Evolutionary conservation across 1,140 invertebrate genomes (phyloP).

Genomic region (Ceratitis capitata): DNA sequence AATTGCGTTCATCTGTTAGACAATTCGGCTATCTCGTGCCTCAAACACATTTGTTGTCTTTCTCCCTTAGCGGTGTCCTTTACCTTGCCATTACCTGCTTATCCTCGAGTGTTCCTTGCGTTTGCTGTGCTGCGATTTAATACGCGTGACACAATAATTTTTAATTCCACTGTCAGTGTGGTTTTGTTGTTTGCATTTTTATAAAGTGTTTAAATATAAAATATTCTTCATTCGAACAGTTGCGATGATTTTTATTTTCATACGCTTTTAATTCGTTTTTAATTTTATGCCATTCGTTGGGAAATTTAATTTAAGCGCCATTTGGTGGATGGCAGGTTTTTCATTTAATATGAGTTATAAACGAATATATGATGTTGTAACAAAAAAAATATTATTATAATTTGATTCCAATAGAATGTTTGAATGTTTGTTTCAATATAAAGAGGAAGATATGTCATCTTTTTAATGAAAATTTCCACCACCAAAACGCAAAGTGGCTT

Average conservation of each 20-base stretch:
- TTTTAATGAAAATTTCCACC: too few species aligned
- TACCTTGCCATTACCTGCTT: background rate
- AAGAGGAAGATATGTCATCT: too few species aligned
- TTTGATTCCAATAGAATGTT: too few species aligned
- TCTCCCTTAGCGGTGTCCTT: background rate
- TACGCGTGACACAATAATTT: slow-evolving; percentile 43
- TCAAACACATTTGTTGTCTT: background rate
- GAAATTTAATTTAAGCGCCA: background rate
- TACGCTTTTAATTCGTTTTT: slow-evolving; percentile 37
- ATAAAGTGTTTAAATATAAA: background rate
- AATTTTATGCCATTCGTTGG: background rate
- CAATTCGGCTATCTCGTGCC: background rate
- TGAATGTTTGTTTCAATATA: too few species aligned
- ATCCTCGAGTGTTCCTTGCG: background rate
- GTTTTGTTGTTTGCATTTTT: background rate
- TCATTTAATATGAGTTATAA: too few species aligned
- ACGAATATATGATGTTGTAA: too few species aligned
- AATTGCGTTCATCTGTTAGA: slow-evolving; percentile 42
- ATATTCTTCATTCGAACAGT: background rate
- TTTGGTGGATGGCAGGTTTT: background rate
- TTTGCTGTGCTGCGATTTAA: slow-evolving; percentile 28
- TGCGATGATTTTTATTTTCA: slow-evolving; percentile 40
- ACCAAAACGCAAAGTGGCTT: too few species aligned
- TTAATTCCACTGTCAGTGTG: slow-evolving; percentile 12
- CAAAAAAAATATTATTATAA: too few species aligned